phyloP scores from a whole-genome alignment of 2,888 invertebrate species.

The Morpho deidamia region DNA sequence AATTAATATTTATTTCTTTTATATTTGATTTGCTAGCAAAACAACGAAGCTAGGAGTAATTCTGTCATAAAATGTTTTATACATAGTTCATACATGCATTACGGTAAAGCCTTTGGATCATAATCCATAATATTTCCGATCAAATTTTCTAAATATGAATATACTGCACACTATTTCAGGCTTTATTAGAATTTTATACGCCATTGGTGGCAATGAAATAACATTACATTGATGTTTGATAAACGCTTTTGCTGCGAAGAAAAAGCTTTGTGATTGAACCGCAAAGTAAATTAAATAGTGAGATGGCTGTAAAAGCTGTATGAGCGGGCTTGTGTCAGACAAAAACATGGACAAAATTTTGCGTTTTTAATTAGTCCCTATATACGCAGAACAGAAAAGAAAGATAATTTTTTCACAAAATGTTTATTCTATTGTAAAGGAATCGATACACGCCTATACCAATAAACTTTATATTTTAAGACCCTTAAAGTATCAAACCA shows the following conservation, averaged over 20 bases:
- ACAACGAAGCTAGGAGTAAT: too few relatives aligned
- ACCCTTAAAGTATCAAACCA: conserved; percentile 64
- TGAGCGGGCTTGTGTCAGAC: too few relatives aligned
- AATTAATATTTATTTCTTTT: too few relatives aligned
- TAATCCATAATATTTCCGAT: conserved; percentile 6
- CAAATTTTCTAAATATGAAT: conserved; percentile 47
- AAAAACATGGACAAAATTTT: too few relatives aligned
- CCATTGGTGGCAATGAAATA: conserved; percentile 65
- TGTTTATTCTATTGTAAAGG: too few relatives aligned
- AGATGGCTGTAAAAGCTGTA: too few relatives aligned
- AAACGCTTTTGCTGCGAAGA: neutral
- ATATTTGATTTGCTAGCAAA: too few relatives aligned
- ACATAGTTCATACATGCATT: neutral
- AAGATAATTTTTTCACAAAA: too few relatives aligned
- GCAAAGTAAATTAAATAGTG: neutral
- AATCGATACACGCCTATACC: conserved; percentile 22
- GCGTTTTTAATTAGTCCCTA: too few relatives aligned
- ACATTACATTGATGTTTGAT: conserved; percentile 66
- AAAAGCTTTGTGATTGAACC: neutral
- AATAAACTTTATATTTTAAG: conserved; percentile 48
- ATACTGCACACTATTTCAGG: conserved; percentile 43
- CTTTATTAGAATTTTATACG: conserved; percentile 64
- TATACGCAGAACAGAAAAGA: too few relatives aligned
- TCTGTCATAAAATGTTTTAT: neutral
- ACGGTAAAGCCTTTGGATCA: conserved; percentile 3